These are phyloP conservation scores for Pelvicachromis taeniatus DNA, from an alignment of 2,113 vertebrate species.

Conservation along the genomic window DNA sequence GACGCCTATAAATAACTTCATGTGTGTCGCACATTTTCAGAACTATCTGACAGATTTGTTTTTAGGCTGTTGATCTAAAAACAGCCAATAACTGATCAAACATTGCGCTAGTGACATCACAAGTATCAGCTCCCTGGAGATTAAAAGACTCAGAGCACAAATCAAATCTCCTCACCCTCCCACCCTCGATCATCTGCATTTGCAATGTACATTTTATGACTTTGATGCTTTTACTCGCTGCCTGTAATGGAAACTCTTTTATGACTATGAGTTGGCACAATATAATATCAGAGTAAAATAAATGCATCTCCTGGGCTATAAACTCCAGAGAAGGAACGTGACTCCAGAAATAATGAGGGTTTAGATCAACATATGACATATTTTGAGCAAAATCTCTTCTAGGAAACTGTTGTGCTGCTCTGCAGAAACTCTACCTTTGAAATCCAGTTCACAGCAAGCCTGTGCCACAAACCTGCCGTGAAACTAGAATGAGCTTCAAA, in stretches of 20 bases:
- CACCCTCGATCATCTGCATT: neutral
- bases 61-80: slow-evolving; percentile 66
- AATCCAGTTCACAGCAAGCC: neutral
- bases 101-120: slow-evolving; percentile 7
- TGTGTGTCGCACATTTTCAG: slow-evolving; percentile 42
- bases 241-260: neutral
- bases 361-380: neutral
- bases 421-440: neutral
- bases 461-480: neutral
- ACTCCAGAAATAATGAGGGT: neutral
- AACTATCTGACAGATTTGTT: slow-evolving; percentile 55
- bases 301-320: neutral
- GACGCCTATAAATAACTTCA: slow-evolving; percentile 55
- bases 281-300: neutral
- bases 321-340: neutral
- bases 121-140: slow-evolving; percentile 24
- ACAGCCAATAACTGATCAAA: slow-evolving; percentile 59
- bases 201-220: slow-evolving; percentile 8
- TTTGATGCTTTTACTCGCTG: neutral
- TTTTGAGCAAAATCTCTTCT: neutral
- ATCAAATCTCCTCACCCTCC: neutral
- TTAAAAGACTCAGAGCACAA: neutral
- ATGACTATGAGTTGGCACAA: neutral
- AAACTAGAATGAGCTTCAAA: neutral
- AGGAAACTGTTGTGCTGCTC: neutral